Evolutionary conservation across 2,797 vertebrate species (phyloP).

Genomic region (Onychomys leucogaster): DNA sequence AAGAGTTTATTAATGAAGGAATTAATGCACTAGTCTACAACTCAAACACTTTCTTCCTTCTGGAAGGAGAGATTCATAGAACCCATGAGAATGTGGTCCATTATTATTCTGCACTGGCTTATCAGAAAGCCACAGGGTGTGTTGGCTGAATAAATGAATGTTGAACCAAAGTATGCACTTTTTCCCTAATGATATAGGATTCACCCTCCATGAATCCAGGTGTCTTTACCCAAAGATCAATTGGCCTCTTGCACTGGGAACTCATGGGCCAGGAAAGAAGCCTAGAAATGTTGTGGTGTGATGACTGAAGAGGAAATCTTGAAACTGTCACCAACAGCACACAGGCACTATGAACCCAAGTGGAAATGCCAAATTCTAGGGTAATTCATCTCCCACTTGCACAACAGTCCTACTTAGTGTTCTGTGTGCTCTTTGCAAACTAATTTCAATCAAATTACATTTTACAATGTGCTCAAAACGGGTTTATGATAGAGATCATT

Average conservation of each 20-base stretch:
- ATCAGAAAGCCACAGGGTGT: neutral
- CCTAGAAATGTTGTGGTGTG: conserved; percentile 49
- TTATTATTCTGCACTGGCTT: conserved; percentile 62
- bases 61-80: conserved; percentile 51
- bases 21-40: conserved; percentile 80
- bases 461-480: conserved; percentile 85
- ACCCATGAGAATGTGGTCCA: neutral
- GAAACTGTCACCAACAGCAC: conserved; percentile 65
- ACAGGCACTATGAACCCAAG: conserved; percentile 60
- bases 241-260: conserved; percentile 44
- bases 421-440: conserved; percentile 83
- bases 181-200: conserved; percentile 10
- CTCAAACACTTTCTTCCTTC: conserved; percentile 80
- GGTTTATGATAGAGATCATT: conserved; percentile 84
- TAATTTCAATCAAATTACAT: conserved; percentile 86
- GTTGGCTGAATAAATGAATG: conserved; percentile 63
- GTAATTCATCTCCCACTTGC: conserved; percentile 85
- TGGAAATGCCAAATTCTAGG: conserved; percentile 74
- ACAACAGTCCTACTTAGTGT: conserved; percentile 81
- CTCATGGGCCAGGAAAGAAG: conserved; percentile 55
- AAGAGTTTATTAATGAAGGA: conserved; percentile 80
- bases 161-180: conserved; percentile 11
- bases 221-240: conserved; percentile 71
- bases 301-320: conserved; percentile 63
- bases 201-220: conserved; percentile 38